These are phyloP conservation scores for Pantelozetes paolii DNA, from an alignment of 2,888 invertebrate species.

Conservation along the genomic window DNA sequence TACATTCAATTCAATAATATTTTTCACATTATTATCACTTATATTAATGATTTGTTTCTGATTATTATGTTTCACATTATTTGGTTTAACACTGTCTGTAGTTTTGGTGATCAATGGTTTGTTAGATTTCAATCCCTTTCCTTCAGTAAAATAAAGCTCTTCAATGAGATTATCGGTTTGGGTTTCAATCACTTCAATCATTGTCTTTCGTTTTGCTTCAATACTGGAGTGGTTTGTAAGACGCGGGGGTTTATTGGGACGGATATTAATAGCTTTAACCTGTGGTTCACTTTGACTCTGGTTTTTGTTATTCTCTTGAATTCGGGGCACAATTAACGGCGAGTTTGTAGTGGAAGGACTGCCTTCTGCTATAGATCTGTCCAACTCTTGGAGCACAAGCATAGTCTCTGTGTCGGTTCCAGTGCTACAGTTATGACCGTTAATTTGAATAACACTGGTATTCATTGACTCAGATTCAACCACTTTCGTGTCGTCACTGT, in stretches of 20 bases:
- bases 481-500: not conserved
- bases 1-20: not conserved
- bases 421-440: not conserved
- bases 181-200: slow-evolving; percentile 41
- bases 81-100: not conserved
- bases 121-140: slow-evolving; percentile 12
- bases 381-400: slow-evolving; percentile 40
- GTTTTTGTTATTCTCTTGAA: not conserved
- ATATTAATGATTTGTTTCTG: not conserved
- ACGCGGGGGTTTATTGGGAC: slow-evolving; percentile 26
- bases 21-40: not conserved
- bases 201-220: not conserved
- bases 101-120: not conserved
- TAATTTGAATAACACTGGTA: not conserved
- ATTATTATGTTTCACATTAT: not conserved
- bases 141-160: slow-evolving; percentile 42
- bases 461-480: not conserved
- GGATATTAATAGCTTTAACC: not conserved
- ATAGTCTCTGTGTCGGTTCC: slow-evolving; percentile 40
- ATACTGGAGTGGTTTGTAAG: not conserved
- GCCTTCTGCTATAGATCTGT: slow-evolving; percentile 42
- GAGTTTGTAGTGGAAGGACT: slow-evolving; percentile 29
- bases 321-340: slow-evolving; percentile 11
- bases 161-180: slow-evolving; percentile 47
- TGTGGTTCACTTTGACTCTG: not conserved